Evolutionary conservation across 2,797 vertebrate genomes (phyloP).

Genomic region (Molossus alvarezi): DNA sequence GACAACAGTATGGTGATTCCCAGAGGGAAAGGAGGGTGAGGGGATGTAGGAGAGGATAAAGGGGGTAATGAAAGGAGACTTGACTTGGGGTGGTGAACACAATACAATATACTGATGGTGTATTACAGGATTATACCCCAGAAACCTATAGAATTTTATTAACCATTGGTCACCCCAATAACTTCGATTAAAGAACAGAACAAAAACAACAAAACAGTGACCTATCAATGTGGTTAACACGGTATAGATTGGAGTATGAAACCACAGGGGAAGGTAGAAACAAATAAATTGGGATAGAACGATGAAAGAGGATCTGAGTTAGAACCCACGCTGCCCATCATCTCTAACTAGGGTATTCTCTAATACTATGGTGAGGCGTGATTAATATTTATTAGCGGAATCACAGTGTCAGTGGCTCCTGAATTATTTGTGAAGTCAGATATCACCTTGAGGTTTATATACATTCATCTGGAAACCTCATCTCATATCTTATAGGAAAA

Average conservation of each 20-base stretch:
- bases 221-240: background rate
- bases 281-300: background rate
- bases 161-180: background rate
- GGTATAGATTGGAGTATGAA: background rate
- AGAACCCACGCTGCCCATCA: background rate
- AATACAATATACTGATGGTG: background rate
- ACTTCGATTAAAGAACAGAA: background rate
- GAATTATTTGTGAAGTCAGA: slow-evolving; percentile 6
- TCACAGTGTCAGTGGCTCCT: background rate
- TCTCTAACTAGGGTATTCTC: background rate
- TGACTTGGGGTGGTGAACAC: background rate
- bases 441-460: background rate
- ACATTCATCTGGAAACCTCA: slow-evolving; percentile 19
- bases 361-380: background rate
- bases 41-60: background rate
- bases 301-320: background rate
- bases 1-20: background rate
- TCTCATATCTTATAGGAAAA: background rate
- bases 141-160: background rate
- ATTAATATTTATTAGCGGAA: slow-evolving; percentile 10
- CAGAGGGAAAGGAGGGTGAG: background rate
- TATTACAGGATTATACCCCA: background rate
- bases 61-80: background rate
- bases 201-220: background rate
- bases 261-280: slow-evolving; percentile 22